A percentile compares a stretch with the other conserved stretches of the same genome.
phyloP scores from a whole-genome alignment of 2,797 vertebrate genomes.

The Siniperca obscura region DNA sequence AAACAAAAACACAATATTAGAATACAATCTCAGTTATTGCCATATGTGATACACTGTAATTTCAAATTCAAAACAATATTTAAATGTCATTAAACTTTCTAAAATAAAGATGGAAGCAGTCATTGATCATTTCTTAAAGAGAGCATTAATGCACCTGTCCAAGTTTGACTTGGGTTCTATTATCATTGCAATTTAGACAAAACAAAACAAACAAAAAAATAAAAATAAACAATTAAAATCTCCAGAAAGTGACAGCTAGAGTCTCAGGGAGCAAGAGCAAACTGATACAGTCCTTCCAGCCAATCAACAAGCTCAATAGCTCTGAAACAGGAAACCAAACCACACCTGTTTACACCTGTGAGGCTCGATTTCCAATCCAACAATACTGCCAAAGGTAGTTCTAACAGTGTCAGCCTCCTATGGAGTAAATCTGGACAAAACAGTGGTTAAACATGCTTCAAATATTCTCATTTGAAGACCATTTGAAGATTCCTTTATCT shows the following conservation, averaged over 20 bases:
- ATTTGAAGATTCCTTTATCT: slow-evolving; percentile 43
- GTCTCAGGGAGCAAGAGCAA: slow-evolving; percentile 32
- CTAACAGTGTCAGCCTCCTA: slow-evolving; percentile 32
- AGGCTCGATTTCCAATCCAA: slow-evolving; percentile 26
- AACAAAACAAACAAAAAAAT: slow-evolving; percentile 21
- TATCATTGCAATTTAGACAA: slow-evolving; percentile 29
- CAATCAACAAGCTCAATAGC: slow-evolving; percentile 23
- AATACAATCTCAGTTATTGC: slow-evolving; percentile 67
- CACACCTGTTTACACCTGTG: slow-evolving; percentile 13
- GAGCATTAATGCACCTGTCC: slow-evolving; percentile 58
- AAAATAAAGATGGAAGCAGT: slow-evolving; percentile 67
- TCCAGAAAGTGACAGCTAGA: slow-evolving; percentile 55
- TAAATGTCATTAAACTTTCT: slow-evolving; percentile 48
- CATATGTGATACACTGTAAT: slow-evolving; percentile 48
- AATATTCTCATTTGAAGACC: slow-evolving; percentile 28
- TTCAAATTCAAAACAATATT: slow-evolving; percentile 51
- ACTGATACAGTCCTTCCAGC: slow-evolving; percentile 19
- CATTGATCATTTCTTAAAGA: slow-evolving; percentile 48
- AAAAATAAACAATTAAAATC: slow-evolving; percentile 26
- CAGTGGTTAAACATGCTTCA: slow-evolving; percentile 50
- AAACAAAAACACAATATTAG: slow-evolving; percentile 54
- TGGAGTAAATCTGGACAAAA: slow-evolving; percentile 42
- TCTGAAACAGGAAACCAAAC: slow-evolving; percentile 25
- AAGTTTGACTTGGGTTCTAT: slow-evolving; percentile 44
- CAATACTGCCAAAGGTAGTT: slow-evolving; percentile 71